Evolutionary conservation across 2,113 vertebrate species (phyloP), one percentile per base, ranked within the genome.

Genomic region (Eretmochelys imbricata): DNA sequence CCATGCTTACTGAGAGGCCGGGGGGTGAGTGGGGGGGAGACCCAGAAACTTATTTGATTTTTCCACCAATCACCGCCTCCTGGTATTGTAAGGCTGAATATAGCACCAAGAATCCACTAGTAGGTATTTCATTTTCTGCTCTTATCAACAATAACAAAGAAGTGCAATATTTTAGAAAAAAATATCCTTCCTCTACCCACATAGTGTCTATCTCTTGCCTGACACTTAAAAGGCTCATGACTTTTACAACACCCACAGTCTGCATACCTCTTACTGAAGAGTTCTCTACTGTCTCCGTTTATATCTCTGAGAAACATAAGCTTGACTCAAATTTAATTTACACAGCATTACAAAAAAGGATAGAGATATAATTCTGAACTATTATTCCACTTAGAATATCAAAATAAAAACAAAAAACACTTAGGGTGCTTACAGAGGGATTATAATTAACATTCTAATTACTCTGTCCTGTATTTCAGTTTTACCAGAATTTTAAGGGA

Each of bases 91-190:
- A 31, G n/a, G 55, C 57, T 57, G 50, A 86, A 86, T 50, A 48
- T 25, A 87, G 72, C 20, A 86, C 29, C 50, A 91, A 10, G 79
- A 92, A 94, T 4, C 50, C 49, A 69, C 29, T 8, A 92, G 53
- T 22, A 90, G 46, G 35, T 84, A 81, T 95, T 94, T 93, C 6
- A 54, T 72, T 87, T 78, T 88, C 90, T 93, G 17, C 9, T 92
- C 4, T 89, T 89, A 89, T 54, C 72, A 96, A 62, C 76, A 94
- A 96, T 35, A 97, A 85, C 10, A 80, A 91, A 89, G 25, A 83
- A 3, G 12, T 89, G 29, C 0, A 31, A 80, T 85, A 89, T 76
- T 80, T 84, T n/a, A 91, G 49, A 80, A 84, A 91, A 88, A 14
- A 57, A 42, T 51, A 93, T 62, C 19, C 25, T 3, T 87, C 95